These are phyloP conservation scores for Ardeotis arabs DNA, from an alignment of 2,113 vertebrate species.

Conservation along the genomic window DNA sequence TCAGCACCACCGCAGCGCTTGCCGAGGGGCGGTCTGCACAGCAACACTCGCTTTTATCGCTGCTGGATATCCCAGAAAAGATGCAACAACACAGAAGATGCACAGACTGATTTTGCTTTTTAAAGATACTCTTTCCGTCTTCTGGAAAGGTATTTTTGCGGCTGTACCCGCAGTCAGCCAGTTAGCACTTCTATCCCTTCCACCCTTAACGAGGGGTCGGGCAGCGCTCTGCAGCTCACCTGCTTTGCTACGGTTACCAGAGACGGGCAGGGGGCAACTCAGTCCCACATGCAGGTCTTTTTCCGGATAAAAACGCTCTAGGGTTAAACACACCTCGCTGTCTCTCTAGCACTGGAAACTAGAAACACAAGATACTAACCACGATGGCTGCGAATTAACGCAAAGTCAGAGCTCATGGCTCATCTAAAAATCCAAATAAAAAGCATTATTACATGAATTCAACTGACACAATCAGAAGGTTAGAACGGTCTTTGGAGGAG, in stretches of 20 bases:
- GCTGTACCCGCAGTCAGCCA: background rate
- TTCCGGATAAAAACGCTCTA: background rate
- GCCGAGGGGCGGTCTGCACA: background rate
- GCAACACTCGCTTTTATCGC: background rate
- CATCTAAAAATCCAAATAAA: background rate
- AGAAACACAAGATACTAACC: background rate
- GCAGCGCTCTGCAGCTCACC: background rate
- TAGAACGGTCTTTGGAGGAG: background rate
- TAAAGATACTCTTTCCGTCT: background rate
- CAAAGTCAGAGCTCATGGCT: background rate
- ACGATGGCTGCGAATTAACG: accelerated
- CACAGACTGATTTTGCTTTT: background rate
- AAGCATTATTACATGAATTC: background rate
- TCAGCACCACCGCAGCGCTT: background rate
- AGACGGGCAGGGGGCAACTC: background rate
- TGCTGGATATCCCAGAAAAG: background rate
- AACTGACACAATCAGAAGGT: background rate
- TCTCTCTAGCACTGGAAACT: background rate
- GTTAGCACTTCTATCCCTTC: background rate
- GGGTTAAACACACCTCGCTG: background rate
- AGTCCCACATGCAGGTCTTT: background rate
- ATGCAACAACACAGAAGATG: background rate
- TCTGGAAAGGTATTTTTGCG: background rate
- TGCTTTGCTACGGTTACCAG: background rate
- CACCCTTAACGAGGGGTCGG: background rate